Base-by-base conservation (phyloP, 2,888 invertebrate species). In the Lasioglossum vierecki region DNA sequence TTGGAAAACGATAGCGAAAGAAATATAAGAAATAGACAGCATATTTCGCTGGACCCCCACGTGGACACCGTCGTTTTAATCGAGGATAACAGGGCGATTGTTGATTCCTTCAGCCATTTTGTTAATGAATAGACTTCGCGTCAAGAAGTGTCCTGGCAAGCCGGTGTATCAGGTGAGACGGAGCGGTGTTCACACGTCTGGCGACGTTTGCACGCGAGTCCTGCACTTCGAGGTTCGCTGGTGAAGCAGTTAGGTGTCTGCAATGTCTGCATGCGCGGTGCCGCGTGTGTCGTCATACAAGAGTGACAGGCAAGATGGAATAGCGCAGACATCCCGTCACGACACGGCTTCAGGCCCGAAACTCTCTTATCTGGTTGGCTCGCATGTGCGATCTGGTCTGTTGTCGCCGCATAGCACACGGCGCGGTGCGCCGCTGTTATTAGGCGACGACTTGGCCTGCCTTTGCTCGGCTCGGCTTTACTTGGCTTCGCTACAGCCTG, bases 381-480 rank as follows among this genome's bases (percentile, higher is more conserved):
- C 90, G 94, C 94, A 93, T 94, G 94, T 87, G 91, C 90, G 89
- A 94, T 94, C 93, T 92, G 72, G 76, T 75, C 83, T 84, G 22
- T 39, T 76, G 83, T 71, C 85, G 85, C 76, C 46, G 53, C 77
- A 66, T 49, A 63, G 77, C 72, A 18, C 73, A 78, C 66, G 82
- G 35, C 53, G 76, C 63, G 74, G 79, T 80, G 57, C 26, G 60
- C 83, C 85, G 86, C 88, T 91, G 93, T 92, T 92, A 93, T 94
- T 94, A 93, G 91, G 87, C 88, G 80, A 84, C 82, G 63, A 26
- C 60, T 60, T 26, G n/a, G n/a, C 72, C 77, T 57, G 82, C 30
- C 53, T 63, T 46, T 74, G 80, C 82, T 46, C 22, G 44, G 84
- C 85, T 84, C 88, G 90, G 93, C 92, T 26, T 13, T 91, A 93